Evolutionary conservation across 1,140 invertebrate genomes (phyloP).

Genomic region (Sycophaga agraensis): DNA sequence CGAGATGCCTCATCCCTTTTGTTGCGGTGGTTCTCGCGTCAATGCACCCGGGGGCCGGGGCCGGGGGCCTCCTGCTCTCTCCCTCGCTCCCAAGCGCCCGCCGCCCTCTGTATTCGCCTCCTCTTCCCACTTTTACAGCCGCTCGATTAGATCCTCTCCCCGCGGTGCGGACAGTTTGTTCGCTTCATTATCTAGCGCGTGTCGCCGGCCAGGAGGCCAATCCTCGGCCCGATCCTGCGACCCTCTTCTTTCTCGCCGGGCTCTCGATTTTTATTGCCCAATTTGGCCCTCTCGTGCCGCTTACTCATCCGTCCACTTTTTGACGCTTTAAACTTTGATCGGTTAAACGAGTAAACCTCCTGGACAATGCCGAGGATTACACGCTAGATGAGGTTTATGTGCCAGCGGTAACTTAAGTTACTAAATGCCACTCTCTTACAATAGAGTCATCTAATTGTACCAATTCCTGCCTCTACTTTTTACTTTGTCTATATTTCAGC

Average conservation of each 20-base stretch:
- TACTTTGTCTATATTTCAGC: too few relatives aligned
- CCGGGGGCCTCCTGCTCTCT: neutral
- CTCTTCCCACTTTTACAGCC: conserved; percentile 34
- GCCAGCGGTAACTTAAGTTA: too few relatives aligned
- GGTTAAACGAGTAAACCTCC: too few relatives aligned
- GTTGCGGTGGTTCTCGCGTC: conserved; percentile 57
- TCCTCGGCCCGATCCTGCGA: neutral
- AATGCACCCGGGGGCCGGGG: conserved; percentile 49
- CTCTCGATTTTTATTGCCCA: conserved; percentile 18
- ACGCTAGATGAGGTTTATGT: too few relatives aligned
- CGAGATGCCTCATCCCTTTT: conserved; percentile 57
- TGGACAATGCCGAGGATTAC: too few relatives aligned
- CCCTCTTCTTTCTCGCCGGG: neutral
- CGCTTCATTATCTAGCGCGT: conserved; percentile 25
- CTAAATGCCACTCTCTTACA: too few relatives aligned
- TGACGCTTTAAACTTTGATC: too few relatives aligned
- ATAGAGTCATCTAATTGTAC: too few relatives aligned
- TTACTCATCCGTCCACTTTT: too few relatives aligned
- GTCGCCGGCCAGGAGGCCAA: too few relatives aligned
- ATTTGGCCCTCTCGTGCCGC: neutral
- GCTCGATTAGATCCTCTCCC: conserved; percentile 32
- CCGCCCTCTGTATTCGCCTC: conserved; percentile 11
- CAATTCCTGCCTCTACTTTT: too few relatives aligned
- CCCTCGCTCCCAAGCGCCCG: neutral
- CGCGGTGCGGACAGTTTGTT: neutral